Base-by-base conservation (phyloP, 2,797 vertebrate species). In the Gymnodraco acuticeps region DNA sequence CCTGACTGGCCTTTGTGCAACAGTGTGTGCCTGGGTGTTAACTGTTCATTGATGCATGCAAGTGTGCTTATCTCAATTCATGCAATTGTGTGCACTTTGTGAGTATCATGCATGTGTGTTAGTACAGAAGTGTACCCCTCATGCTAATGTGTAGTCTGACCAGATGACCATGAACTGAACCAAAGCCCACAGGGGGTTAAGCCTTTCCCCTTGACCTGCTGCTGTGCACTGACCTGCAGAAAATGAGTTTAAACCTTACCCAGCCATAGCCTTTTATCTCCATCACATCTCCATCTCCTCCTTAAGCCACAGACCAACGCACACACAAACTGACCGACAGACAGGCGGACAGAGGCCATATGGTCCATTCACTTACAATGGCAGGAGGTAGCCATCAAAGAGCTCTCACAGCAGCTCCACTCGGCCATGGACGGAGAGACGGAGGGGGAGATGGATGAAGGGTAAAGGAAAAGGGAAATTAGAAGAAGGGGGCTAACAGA, bases 321-420 rank as follows among this genome's bases (percentile, higher is more conserved):
- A 50, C 87, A 85, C 83, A 78, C 79, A 80, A 78, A 75, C 84
- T 79, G 85, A 89, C 87, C 77, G 27, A 84, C 75, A 64, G 86
- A 88, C 85, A 70, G 82, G 67, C 86, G 72, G 88, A 88, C 80
- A 74, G 81, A 82, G 85, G 87, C 89, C 93, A 94, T 94, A 94
- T 94, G 93, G 91, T 77, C 86, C 81, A 82, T 92, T 93, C 93
- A 90, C 81, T 85, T 90, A 70, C 87, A 87, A 65, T 85, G 79
- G 89, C 83, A 80, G 90, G 89, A 92, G 92, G 89, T 89, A 87
- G 81, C 74, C 88, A 90, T 93, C 89, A 92, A 94, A 93, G 86
- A 83, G 77, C 83, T 81, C 73, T 83, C 83, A 73, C 72, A 70
- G 77, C 69, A 87, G 73, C 80, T 88, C 85, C 79, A 83, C 81